phyloP scores from a whole-genome alignment of 2,113 vertebrate species.

The Hemichromis elongatus region DNA sequence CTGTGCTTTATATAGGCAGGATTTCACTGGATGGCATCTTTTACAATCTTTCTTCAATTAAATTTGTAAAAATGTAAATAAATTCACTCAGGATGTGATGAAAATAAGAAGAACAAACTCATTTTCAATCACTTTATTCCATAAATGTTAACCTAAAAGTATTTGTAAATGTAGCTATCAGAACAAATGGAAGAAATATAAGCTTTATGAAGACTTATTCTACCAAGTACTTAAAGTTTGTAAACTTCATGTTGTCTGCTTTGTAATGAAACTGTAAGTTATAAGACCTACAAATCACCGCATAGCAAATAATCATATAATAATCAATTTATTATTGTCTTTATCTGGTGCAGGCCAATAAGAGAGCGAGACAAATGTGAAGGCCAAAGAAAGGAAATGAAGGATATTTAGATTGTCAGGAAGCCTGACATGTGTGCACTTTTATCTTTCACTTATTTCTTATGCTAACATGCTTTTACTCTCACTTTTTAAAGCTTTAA shows the following conservation, averaged over 20 bases:
- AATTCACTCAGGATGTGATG: not conserved
- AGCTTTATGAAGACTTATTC: not conserved
- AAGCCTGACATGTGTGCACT: not conserved
- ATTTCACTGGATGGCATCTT: not conserved
- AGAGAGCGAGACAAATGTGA: constrained; percentile 31
- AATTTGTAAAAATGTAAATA: rapidly evolving
- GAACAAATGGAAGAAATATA: not conserved
- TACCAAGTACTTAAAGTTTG: not conserved
- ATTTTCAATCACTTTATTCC: not conserved
- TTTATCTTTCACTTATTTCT: not conserved
- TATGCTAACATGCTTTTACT: not conserved
- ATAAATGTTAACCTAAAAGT: rapidly evolving
- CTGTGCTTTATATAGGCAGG: not conserved
- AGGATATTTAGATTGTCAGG: not conserved
- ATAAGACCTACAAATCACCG: not conserved
- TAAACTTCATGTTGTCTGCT: not conserved
- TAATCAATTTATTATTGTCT: constrained; percentile 7
- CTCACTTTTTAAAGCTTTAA: not conserved
- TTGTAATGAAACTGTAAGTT: not conserved
- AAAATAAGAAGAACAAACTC: not conserved
- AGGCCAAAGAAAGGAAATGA: constrained; percentile 4
- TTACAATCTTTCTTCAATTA: not conserved
- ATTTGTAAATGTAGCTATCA: not conserved
- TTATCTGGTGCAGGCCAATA: not conserved
- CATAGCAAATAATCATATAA: not conserved